phyloP scores from a whole-genome alignment of 2,888 invertebrate species.

The Elegia similella region DNA sequence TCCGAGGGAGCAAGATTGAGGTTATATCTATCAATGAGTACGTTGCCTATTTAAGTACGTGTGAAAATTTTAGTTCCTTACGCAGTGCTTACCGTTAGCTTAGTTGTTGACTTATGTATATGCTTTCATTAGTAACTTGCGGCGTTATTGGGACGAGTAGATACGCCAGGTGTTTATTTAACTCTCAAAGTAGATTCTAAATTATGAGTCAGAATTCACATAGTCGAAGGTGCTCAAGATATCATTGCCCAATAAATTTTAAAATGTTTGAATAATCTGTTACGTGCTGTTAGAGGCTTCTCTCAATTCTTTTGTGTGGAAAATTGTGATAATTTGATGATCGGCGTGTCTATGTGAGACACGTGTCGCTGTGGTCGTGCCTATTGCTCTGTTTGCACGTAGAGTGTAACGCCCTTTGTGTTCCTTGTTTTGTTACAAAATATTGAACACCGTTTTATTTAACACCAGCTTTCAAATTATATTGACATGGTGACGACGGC shows the following conservation, averaged over 20 bases:
- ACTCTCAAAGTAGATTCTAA: slow-evolving; percentile 29
- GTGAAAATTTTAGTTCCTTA: slow-evolving; percentile 50
- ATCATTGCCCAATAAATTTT: slow-evolving; percentile 36
- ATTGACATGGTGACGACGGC: slow-evolving; percentile 66
- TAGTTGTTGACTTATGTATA: slow-evolving; percentile 44
- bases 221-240: slow-evolving; percentile 24
- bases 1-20: slow-evolving; percentile 9
- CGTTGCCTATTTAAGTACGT: slow-evolving; percentile 43
- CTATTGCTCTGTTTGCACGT: slow-evolving; percentile 61
- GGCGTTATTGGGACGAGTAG: slow-evolving; percentile 41
- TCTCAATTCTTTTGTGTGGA: slow-evolving; percentile 41
- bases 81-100: slow-evolving; percentile 48
- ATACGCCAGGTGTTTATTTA: slow-evolving; percentile 28
- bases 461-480: slow-evolving; percentile 77
- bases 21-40: slow-evolving; percentile 25
- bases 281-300: slow-evolving; percentile 37
- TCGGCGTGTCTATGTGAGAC: slow-evolving; percentile 43
- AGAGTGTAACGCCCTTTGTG: slow-evolving; percentile 79
- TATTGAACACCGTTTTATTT: slow-evolving; percentile 81
- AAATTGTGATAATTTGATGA: slow-evolving; percentile 69
- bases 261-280: slow-evolving; percentile 34
- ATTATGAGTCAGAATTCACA: slow-evolving; percentile 33
- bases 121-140: slow-evolving; percentile 41
- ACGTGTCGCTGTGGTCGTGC: slow-evolving; percentile 45
- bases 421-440: slow-evolving; percentile 81